Percentiles rank a stretch among this genome's conserved stretches.
Conservation (phyloP, 2,113 vertebrate species). For the Tringa solitaria region DNA sequence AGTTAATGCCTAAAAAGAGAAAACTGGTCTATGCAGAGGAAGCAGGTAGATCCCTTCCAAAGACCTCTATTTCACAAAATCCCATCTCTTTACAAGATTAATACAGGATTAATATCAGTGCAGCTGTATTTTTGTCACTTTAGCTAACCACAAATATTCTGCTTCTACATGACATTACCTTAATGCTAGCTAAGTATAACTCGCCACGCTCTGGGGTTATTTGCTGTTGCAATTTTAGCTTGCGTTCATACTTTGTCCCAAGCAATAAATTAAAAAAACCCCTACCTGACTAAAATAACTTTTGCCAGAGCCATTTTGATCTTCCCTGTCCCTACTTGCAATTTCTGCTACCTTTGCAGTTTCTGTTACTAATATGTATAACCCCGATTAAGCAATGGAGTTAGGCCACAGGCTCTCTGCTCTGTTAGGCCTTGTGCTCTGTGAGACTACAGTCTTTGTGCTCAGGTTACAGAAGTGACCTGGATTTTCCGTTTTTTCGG, state of each 20-base stretch:
- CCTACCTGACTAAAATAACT: slow-evolving; percentile 47
- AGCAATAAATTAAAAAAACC: slow-evolving; percentile 15
- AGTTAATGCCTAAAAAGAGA: slow-evolving; percentile 29
- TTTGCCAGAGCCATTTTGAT: slow-evolving; percentile 39
- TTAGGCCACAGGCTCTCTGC: background rate
- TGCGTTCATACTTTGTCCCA: slow-evolving; percentile 58
- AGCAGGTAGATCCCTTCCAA: slow-evolving; percentile 42
- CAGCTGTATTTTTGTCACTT: slow-evolving; percentile 62
- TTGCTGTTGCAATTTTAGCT: slow-evolving; percentile 66
- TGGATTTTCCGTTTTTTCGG: slow-evolving; percentile 9
- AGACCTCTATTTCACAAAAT: slow-evolving; percentile 57
- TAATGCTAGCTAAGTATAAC: slow-evolving; percentile 68
- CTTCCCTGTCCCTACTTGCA: background rate
- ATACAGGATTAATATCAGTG: slow-evolving; percentile 63
- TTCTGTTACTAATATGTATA: slow-evolving; percentile 16
- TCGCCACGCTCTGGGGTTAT: slow-evolving; percentile 44
- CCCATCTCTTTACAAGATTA: slow-evolving; percentile 68
- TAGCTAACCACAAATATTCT: slow-evolving; percentile 66
- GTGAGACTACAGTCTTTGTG: background rate
- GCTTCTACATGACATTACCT: slow-evolving; percentile 67
- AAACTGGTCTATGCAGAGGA: slow-evolving; percentile 42
- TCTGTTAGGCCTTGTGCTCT: background rate
- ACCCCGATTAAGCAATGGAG: slow-evolving; percentile 19
- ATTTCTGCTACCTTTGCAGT: slow-evolving; percentile 23
- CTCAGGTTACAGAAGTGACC: background rate